phyloP scores from a whole-genome alignment of 2,797 vertebrate genomes.

The Carapus acus region DNA sequence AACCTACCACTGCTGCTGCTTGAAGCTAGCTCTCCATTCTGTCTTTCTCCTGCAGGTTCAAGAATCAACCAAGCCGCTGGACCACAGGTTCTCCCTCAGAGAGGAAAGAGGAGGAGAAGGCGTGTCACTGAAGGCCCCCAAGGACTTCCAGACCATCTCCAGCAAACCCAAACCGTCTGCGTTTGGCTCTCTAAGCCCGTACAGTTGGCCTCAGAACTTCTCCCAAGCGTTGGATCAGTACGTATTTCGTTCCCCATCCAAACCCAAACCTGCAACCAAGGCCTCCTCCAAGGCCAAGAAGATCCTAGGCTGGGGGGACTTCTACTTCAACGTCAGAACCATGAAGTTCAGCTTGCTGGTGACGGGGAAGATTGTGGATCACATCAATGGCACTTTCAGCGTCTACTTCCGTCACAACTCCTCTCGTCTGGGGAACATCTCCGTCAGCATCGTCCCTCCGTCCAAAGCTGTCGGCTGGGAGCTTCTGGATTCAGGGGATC shows the following conservation, averaged over 20 bases:
- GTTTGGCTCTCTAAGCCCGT: slow-evolving; percentile 62
- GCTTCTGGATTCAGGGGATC: slow-evolving; percentile 34
- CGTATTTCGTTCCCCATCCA: slow-evolving; percentile 59
- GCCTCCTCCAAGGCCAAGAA: slow-evolving; percentile 82
- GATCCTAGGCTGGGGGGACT: slow-evolving; percentile 95
- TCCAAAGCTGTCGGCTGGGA: slow-evolving; percentile 85
- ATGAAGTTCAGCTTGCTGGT: slow-evolving; percentile 91
- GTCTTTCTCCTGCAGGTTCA: slow-evolving; percentile 62
- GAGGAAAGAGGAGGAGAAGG: slow-evolving; percentile 25
- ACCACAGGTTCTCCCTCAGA: slow-evolving; percentile 63
- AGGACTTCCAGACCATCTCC: slow-evolving; percentile 66
- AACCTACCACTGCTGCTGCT: no score
- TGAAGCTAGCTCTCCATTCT: background rate
- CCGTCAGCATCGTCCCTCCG: slow-evolving; percentile 91
- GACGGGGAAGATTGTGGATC: slow-evolving; percentile 95
- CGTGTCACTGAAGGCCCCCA: slow-evolving; percentile 54
- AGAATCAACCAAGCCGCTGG: slow-evolving; percentile 66
- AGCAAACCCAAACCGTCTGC: slow-evolving; percentile 64
- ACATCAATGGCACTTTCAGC: slow-evolving; percentile 94
- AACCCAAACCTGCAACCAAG: slow-evolving; percentile 77
- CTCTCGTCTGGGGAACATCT: slow-evolving; percentile 90
- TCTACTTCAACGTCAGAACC: slow-evolving; percentile 92
- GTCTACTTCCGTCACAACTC: slow-evolving; percentile 98
- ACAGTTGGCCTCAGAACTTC: slow-evolving; percentile 81
- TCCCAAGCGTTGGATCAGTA: slow-evolving; percentile 69